A percentile compares a stretch with the other conserved stretches of the same genome.
Conservation (phyloP, 2,113 vertebrate species). For the Tenrec ecaudatus region DNA sequence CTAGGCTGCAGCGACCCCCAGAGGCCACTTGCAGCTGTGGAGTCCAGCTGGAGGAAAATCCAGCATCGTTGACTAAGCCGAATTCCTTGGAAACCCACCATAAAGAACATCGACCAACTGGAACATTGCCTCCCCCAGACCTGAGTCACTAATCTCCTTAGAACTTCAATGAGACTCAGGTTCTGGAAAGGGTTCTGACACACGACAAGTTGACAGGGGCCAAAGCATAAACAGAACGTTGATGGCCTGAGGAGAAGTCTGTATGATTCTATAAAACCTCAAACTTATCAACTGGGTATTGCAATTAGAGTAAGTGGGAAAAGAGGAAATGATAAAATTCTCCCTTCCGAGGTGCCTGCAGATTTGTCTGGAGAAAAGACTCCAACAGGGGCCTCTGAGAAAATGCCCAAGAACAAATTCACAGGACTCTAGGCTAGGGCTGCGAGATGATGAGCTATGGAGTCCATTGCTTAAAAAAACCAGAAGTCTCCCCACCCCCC, state of each 20-base stretch:
- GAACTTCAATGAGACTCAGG: conserved; percentile 57
- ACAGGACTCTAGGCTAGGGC: background rate
- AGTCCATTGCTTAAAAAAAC: conserved; percentile 65
- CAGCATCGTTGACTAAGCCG: conserved; percentile 33
- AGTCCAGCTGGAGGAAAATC: conserved; percentile 55
- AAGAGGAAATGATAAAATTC: conserved; percentile 47
- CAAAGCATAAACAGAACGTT: conserved; percentile 12
- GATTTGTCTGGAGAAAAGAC: conserved; percentile 41
- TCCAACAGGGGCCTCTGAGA: conserved; percentile 16
- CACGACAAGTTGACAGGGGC: conserved; percentile 42
- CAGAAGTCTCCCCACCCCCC: background rate
- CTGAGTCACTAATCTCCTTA: conserved; percentile 42
- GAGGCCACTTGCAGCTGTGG: conserved; percentile 27
- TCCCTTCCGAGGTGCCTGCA: conserved; percentile 34
- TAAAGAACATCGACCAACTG: background rate
- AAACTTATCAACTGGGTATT: background rate
- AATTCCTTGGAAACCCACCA: conserved; percentile 28
- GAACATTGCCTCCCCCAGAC: background rate
- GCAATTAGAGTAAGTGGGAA: conserved; percentile 52
- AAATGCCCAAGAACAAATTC: too few relatives aligned
- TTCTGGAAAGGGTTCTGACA: conserved; percentile 57
- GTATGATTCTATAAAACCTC: conserved; percentile 60
- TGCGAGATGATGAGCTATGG: background rate
- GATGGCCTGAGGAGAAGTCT: conserved; percentile 40
- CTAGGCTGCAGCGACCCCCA: background rate